phyloP scores from a whole-genome alignment of 2,888 invertebrate species.

The Ectemnius continuus region DNA sequence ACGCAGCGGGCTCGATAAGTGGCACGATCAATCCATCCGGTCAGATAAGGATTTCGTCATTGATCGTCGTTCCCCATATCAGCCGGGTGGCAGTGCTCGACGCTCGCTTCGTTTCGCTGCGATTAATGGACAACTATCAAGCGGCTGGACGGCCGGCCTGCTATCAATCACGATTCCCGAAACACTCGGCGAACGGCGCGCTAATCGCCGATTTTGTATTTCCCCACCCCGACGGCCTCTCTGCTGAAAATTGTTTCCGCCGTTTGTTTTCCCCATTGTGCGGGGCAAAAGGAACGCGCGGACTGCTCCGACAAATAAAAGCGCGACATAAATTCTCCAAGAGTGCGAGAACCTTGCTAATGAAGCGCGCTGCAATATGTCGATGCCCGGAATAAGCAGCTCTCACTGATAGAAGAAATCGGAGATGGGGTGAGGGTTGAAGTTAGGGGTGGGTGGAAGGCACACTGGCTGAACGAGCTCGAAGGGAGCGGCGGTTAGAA shows the following conservation, averaged over 20 bases:
- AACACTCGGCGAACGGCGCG: slow-evolving; percentile 46
- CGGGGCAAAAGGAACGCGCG: background rate
- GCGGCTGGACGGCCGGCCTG: slow-evolving; percentile 52
- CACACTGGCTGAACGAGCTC: slow-evolving; percentile 52
- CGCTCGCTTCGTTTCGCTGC: slow-evolving; percentile 65
- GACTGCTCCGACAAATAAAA: background rate
- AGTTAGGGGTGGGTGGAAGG: slow-evolving; percentile 32
- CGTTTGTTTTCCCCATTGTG: slow-evolving; percentile 47
- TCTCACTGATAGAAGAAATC: background rate
- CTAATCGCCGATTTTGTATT: slow-evolving; percentile 63
- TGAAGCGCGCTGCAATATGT: too few relatives aligned
- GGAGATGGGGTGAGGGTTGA: background rate
- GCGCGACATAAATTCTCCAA: too few relatives aligned
- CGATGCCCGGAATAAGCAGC: too few relatives aligned
- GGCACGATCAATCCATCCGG: slow-evolving; percentile 71
- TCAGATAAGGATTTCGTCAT: slow-evolving; percentile 72
- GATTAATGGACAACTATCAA: slow-evolving; percentile 76
- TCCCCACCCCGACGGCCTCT: slow-evolving; percentile 31
- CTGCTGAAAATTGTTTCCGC: slow-evolving; percentile 56
- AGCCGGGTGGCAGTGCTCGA: slow-evolving; percentile 48
- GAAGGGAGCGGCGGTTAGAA: slow-evolving; percentile 56
- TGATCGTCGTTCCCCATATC: slow-evolving; percentile 69
- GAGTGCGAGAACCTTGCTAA: too few relatives aligned
- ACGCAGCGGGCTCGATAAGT: slow-evolving; percentile 68
- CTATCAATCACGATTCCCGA: slow-evolving; percentile 71